Evolutionary conservation across 2,797 vertebrate species (phyloP).

Genomic region (Sebastes iracundus): DNA sequence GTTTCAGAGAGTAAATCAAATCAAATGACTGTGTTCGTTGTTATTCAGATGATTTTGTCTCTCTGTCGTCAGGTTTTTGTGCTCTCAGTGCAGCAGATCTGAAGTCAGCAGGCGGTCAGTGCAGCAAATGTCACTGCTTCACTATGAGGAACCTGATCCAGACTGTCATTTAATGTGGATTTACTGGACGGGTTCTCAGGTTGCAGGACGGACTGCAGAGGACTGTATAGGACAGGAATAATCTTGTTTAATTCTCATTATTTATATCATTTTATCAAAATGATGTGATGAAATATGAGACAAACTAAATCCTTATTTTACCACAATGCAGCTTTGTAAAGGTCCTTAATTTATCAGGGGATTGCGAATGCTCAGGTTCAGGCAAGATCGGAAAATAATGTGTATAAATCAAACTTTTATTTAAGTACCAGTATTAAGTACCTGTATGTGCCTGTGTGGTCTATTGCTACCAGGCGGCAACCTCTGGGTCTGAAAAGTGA

Average conservation of each 20-base stretch:
- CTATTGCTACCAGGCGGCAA: too few relatives aligned
- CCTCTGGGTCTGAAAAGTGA: too few relatives aligned
- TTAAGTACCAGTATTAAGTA: too few relatives aligned
- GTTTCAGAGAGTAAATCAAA: neutral
- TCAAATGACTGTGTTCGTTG: neutral
- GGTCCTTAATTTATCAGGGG: neutral
- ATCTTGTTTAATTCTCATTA: neutral
- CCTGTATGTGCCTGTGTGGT: too few relatives aligned
- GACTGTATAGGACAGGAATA: neutral
- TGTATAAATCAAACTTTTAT: too few relatives aligned
- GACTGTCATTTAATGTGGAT: neutral
- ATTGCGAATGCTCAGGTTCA: neutral
- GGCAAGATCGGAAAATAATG: neutral
- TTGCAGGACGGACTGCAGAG: constrained; percentile 5
- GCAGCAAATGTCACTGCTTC: constrained; percentile 48
- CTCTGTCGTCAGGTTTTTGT: neutral
- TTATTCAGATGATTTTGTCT: neutral
- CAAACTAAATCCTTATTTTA: neutral
- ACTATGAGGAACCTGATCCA: constrained; percentile 20
- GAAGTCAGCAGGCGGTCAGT: constrained; percentile 8
- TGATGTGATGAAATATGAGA: neutral
- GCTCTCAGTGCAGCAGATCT: constrained; percentile 26
- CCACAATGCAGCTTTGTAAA: neutral
- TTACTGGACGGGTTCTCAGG: neutral
- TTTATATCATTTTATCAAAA: neutral